Conservation (phyloP, 2,888 invertebrate genomes). For the Zaprionus obscuricornis region DNA sequence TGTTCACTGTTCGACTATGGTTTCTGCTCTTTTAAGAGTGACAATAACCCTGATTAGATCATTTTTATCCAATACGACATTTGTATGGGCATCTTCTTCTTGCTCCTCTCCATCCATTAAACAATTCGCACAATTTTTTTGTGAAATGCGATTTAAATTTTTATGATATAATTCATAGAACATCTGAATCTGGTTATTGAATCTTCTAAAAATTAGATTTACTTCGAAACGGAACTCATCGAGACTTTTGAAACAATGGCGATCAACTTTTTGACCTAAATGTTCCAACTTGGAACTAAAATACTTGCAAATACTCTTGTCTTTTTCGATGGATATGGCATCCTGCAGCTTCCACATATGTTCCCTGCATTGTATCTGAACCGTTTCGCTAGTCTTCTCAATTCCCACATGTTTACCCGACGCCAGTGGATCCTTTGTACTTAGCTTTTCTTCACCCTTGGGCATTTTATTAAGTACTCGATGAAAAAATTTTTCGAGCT, state of each 20-base stretch:
- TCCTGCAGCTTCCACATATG: constrained; percentile 9
- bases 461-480: constrained; percentile 39
- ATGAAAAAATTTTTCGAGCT: constrained; percentile 37
- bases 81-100: too few relatives aligned
- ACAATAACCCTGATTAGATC: too few relatives aligned
- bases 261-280: constrained; percentile 19
- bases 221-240: constrained; percentile 37
- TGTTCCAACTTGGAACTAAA: constrained; percentile 17
- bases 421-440: constrained; percentile 30
- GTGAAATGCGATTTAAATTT: too few relatives aligned
- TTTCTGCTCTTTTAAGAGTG: too few relatives aligned
- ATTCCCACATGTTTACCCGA: constrained; percentile 3
- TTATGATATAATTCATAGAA: constrained; percentile 16
- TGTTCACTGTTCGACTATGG: too few relatives aligned
- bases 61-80: too few relatives aligned
- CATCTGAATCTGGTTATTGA: constrained; percentile 5
- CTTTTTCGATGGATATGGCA: constrained; percentile 6
- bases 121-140: too few relatives aligned
- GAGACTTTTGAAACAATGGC: constrained; percentile 16
- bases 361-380: constrained; percentile 30
- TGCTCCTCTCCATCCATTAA: too few relatives aligned
- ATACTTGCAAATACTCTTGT: constrained; percentile 17
- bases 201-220: constrained; percentile 23
- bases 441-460: constrained; percentile 32
- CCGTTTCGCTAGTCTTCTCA: constrained; percentile 4